Percentiles rank a stretch among this genome's conserved stretches.
Evolutionary conservation across 2,888 invertebrate species (phyloP).

Genomic region (Portevinia maculata): DNA sequence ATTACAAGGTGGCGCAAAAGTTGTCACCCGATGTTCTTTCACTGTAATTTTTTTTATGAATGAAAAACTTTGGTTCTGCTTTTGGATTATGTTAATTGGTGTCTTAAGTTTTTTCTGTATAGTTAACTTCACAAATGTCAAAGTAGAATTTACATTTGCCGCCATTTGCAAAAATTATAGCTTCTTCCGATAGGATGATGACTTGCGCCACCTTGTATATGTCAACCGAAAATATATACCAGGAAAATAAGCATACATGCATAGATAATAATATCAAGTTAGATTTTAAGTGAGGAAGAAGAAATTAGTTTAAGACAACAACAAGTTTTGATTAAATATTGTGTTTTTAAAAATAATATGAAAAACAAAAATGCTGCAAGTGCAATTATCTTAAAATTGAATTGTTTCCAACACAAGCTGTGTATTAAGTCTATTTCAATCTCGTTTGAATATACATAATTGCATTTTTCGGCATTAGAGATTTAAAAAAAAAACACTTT

Average conservation of each 20-base stretch:
- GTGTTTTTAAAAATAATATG: slow-evolving; percentile 2
- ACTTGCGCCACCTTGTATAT: too few species aligned
- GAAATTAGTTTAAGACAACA: slow-evolving; percentile 22
- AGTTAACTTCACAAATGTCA: too few species aligned
- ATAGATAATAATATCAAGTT: slow-evolving; percentile 1
- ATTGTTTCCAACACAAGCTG: neutral
- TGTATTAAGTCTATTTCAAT: neutral
- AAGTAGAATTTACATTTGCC: too few species aligned
- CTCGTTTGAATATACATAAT: slow-evolving; percentile 6
- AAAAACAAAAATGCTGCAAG: slow-evolving; percentile 4
- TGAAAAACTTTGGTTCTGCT: too few species aligned
- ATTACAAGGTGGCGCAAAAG: too few species aligned
- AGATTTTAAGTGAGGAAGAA: slow-evolving; percentile 8
- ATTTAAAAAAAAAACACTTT: neutral
- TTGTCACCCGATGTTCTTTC: too few species aligned
- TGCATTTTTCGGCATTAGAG: slow-evolving; percentile 19
- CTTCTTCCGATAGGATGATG: too few species aligned
- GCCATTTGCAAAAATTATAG: too few species aligned
- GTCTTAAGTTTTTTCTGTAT: too few species aligned
- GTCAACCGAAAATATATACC: slow-evolving; percentile 32
- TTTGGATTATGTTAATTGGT: too few species aligned
- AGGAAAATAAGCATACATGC: neutral
- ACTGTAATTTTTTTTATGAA: too few species aligned
- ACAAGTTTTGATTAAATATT: slow-evolving; percentile 33
- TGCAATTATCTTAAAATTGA: slow-evolving; percentile 22